Evolutionary conservation across 2,888 invertebrate genomes (phyloP), one percentile per base, ranked within the genome.

Genomic region (Lasiommata megera): DNA sequence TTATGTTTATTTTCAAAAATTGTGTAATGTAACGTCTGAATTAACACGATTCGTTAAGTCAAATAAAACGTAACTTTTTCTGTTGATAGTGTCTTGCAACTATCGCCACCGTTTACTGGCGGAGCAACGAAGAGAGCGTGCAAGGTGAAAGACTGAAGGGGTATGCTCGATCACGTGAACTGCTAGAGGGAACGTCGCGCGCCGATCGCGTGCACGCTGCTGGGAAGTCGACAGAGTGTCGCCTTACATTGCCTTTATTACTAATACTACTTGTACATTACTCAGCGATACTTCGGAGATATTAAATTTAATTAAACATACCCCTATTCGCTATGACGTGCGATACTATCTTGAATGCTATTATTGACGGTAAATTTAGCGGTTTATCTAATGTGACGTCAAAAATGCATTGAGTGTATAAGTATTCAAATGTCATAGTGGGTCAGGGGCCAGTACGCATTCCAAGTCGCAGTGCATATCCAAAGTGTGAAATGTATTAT

Each of bases 41-140:
- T n/a, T n/a, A n/a, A n/a, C n/a, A n/a, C n/a, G n/a, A n/a, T n/a
- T n/a, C n/a, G n/a, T n/a, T 6, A 38, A 11, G 23, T 2, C 23
- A 23, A 23, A 23, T 23, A 23, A 23, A 23, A 23, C 23, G 23
- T 23, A 3, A 23, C 11, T 37, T 54, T 59, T 51, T 23, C 40
- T 60, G 60, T 44, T 82, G 17, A 84, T 18, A 93, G 93, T 97
- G 97, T 90, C 92, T 96, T 79, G 96, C 97, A 60, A 96, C 95
- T 71, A 96, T 97, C 82, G 96, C 95, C 56, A 95, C 95, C 36
- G 94, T 97, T 43, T 97, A 97, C 85, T 95, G 95, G 94, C 93
- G 95, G 69, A 96, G 95, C 80, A 96, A 97, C 84, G 97, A 97
- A 81, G 96, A 96, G 80, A 96, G 96, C 74, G 96, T 96, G 51